phyloP scores from a whole-genome alignment of 2,797 vertebrate genomes.

The Xenops minutus region DNA sequence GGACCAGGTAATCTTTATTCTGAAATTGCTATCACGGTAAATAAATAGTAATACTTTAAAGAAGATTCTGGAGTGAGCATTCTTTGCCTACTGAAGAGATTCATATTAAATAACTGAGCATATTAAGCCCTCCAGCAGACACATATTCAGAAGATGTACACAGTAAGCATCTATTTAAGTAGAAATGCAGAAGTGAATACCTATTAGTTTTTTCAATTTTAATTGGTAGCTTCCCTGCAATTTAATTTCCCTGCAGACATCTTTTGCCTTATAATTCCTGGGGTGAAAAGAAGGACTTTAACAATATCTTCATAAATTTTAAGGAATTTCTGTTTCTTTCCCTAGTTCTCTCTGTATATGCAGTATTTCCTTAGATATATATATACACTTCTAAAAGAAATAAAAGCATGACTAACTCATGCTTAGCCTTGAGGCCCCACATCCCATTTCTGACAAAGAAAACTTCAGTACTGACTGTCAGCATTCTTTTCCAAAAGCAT shows the following conservation, averaged over 20 bases:
- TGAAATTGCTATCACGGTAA: not conserved
- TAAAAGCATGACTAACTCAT: not conserved
- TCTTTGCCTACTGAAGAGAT: slow-evolving; percentile 9
- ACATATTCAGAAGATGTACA: slow-evolving; percentile 9
- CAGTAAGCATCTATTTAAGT: slow-evolving; percentile 33
- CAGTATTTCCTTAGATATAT: not conserved
- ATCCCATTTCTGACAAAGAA: not conserved
- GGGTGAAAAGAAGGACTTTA: not conserved
- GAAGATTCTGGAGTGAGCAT: not conserved
- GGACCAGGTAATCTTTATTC: slow-evolving; percentile 8
- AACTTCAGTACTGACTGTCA: not conserved
- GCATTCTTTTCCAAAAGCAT: not conserved
- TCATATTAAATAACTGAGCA: slow-evolving; percentile 28
- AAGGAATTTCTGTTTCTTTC: not conserved
- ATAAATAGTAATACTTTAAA: not conserved
- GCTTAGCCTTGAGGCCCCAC: not conserved
- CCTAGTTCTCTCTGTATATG: not conserved
- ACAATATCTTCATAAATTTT: not conserved
- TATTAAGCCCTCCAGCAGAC: slow-evolving; percentile 49
- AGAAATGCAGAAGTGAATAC: slow-evolving; percentile 35
- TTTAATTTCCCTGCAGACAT: slow-evolving; percentile 35
- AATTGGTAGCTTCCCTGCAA: slow-evolving; percentile 45
- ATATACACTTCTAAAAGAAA: not conserved
- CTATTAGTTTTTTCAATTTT: slow-evolving; percentile 31
- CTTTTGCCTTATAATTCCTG: not conserved